Conservation (phyloP, 2,888 invertebrate genomes). For the Teinopalpus imperialis region DNA sequence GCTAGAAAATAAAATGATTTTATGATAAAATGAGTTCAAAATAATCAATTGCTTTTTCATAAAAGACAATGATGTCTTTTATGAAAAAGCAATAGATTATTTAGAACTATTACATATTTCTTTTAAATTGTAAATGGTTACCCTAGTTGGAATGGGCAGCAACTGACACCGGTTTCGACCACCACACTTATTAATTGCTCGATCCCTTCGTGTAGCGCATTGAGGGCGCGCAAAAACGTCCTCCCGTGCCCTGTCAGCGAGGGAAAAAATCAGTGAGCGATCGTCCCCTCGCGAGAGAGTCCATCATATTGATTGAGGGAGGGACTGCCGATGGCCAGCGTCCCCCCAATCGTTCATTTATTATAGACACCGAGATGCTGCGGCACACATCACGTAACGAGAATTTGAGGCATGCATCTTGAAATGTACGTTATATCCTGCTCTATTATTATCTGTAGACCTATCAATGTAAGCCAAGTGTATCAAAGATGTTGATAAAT, state of each 20-base stretch:
- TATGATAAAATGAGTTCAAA: too few relatives aligned
- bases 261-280: conserved; percentile 83
- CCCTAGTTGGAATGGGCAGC: conserved; percentile 14
- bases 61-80: too few relatives aligned
- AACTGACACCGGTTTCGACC: conserved; percentile 41
- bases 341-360: conserved; percentile 80
- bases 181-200: conserved; percentile 76
- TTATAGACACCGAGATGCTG: conserved; percentile 80
- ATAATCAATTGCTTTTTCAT: too few relatives aligned
- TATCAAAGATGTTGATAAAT: too few relatives aligned
- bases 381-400: conserved; percentile 41
- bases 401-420: conserved; percentile 20
- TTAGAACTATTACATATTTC: too few relatives aligned
- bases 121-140: conserved; percentile 23
- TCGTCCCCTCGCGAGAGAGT: conserved; percentile 81
- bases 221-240: conserved; percentile 78
- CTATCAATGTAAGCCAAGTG: too few relatives aligned
- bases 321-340: conserved; percentile 81
- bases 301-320: conserved; percentile 84
- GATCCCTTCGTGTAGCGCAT: conserved; percentile 67
- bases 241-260: conserved; percentile 79
- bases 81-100: too few relatives aligned
- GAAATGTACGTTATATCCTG: conserved; percentile 39
- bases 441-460: conserved; percentile 28
- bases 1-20: too few relatives aligned